Evolutionary conservation across 2,113 vertebrate species (phyloP).

Genomic region (Siphamia tubifer): DNA sequence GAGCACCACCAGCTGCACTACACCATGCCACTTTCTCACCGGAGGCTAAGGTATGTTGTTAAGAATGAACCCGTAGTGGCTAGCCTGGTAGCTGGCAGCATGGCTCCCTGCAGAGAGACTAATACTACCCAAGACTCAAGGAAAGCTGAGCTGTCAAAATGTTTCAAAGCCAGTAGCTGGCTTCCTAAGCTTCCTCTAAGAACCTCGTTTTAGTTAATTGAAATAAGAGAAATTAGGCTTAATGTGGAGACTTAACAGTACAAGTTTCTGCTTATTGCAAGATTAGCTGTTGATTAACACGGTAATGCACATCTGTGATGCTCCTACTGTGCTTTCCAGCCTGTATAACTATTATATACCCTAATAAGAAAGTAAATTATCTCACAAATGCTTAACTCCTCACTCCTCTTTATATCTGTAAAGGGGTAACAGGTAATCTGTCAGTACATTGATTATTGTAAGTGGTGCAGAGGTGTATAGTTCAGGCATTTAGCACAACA

Average conservation of each 20-base stretch:
- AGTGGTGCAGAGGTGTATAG: neutral
- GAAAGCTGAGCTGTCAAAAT: slow-evolving; percentile 59
- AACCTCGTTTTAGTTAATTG: slow-evolving; percentile 59
- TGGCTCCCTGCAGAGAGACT: slow-evolving; percentile 58
- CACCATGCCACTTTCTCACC: slow-evolving; percentile 55
- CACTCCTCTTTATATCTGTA: neutral
- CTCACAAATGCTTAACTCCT: neutral
- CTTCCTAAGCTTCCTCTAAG: slow-evolving; percentile 58
- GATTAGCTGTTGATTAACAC: slow-evolving; percentile 66
- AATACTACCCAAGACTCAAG: slow-evolving; percentile 51
- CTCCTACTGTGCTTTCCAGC: neutral
- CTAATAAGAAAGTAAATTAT: neutral
- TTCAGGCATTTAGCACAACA: neutral
- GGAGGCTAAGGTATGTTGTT: slow-evolving; percentile 48
- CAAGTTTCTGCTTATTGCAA: slow-evolving; percentile 51
- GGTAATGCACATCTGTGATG: slow-evolving; percentile 9
- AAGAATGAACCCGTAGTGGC: slow-evolving; percentile 31
- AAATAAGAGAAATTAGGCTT: slow-evolving; percentile 66
- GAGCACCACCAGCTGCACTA: slow-evolving; percentile 42
- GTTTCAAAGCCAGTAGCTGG: slow-evolving; percentile 55
- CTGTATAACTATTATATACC: too few relatives aligned
- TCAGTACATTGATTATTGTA: neutral
- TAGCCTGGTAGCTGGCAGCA: slow-evolving; percentile 22
- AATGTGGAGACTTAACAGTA: slow-evolving; percentile 61
- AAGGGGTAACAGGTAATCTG: neutral